phyloP scores from a whole-genome alignment of 2,797 vertebrate species.

The Danionella dracula region DNA sequence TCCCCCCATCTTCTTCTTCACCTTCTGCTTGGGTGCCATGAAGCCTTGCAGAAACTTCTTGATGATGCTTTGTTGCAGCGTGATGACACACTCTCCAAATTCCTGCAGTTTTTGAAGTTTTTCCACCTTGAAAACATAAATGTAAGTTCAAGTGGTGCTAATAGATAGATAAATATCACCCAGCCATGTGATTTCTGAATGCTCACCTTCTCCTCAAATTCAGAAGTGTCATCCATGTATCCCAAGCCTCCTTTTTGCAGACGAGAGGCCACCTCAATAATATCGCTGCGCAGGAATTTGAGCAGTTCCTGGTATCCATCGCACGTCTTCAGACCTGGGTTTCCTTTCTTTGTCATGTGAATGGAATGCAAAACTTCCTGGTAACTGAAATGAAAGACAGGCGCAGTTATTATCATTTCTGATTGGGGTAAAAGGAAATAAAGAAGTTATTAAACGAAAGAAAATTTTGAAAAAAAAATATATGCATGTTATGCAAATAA shows the following conservation, averaged over 20 bases:
- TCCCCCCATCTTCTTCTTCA: slow-evolving; percentile 76
- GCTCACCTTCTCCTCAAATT: slow-evolving; percentile 78
- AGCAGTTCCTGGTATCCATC: slow-evolving; percentile 86
- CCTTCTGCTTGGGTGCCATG: slow-evolving; percentile 98
- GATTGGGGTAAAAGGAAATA: no score
- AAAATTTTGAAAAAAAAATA: no score
- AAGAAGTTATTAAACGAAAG: no score
- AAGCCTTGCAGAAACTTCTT: slow-evolving; percentile 98
- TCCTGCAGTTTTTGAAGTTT: slow-evolving; percentile 84
- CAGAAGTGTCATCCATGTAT: slow-evolving; percentile 80
- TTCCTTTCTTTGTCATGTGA: slow-evolving; percentile 81
- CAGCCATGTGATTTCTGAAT: neutral
- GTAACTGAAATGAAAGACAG: slow-evolving; percentile 68
- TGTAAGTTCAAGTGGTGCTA: neutral
- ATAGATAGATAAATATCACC: no score
- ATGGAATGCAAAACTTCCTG: slow-evolving; percentile 90
- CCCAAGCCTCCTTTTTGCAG: slow-evolving; percentile 94
- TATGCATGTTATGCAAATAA: no score
- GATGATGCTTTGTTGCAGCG: slow-evolving; percentile 90
- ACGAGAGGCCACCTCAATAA: slow-evolving; percentile 87
- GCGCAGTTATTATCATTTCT: no score
- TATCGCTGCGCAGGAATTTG: slow-evolving; percentile 85
- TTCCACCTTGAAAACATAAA: slow-evolving; percentile 65
- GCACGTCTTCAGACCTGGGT: slow-evolving; percentile 80
- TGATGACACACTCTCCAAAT: slow-evolving; percentile 89